Evolutionary conservation across 2,113 vertebrate genomes (phyloP).

Genomic region (Clarias batrachus): DNA sequence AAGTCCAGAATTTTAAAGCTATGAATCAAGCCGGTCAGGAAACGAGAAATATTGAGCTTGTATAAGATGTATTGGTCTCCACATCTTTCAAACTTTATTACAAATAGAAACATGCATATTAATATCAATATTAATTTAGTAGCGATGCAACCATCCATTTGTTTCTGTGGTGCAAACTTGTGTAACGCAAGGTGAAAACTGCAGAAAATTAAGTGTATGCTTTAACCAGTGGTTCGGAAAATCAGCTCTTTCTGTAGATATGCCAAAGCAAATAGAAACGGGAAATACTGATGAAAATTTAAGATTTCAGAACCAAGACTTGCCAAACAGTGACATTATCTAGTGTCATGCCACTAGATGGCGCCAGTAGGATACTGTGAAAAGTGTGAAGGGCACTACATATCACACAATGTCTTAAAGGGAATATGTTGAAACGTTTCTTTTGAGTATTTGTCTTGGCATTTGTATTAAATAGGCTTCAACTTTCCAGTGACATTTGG

Average conservation of each 20-base stretch:
- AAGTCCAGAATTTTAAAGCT: not conserved
- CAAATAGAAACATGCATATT: not conserved
- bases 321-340: not conserved
- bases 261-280: not conserved
- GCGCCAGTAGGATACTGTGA: constrained; percentile 16
- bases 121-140: not conserved
- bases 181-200: not conserved
- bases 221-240: not conserved
- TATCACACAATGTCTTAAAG: not conserved
- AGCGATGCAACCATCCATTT: not conserved
- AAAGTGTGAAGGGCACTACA: not conserved
- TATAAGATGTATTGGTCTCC: not conserved
- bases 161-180: not conserved
- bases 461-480: not conserved
- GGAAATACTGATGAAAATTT: not conserved
- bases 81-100: not conserved
- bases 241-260: not conserved
- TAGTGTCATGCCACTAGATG: constrained; percentile 30
- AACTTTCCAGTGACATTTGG: not conserved
- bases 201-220: not conserved
- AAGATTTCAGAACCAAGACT: not conserved
- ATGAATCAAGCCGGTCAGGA: not conserved
- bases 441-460: not conserved
- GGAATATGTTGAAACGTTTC: not conserved
- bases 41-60: not conserved